Evolutionary conservation across 2,113 vertebrate genomes (phyloP).

Genomic region (Chaetodon auriga): DNA sequence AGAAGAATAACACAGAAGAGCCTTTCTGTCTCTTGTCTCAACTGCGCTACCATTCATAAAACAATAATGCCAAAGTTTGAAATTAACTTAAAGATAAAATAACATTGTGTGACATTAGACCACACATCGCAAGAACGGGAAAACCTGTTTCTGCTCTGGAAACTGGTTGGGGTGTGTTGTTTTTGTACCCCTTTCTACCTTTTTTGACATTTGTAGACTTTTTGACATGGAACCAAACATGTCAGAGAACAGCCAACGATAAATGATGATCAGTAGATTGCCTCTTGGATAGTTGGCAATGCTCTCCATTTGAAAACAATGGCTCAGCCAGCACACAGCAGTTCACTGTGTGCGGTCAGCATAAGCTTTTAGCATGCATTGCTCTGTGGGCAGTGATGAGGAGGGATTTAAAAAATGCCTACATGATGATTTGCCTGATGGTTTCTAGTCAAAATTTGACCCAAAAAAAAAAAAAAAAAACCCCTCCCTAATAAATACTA

Average conservation of each 20-base stretch:
- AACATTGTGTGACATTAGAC: not conserved
- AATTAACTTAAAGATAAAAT: not conserved
- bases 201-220: not conserved
- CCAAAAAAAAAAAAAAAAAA: too few species aligned
- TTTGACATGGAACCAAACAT: not conserved
- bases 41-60: not conserved
- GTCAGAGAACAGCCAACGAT: not conserved
- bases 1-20: not conserved
- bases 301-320: constrained; percentile 32
- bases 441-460: not conserved
- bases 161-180: not conserved
- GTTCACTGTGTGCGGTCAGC: constrained; percentile 31
- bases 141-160: not conserved
- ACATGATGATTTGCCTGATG: not conserved
- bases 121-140: not conserved
- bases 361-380: constrained; percentile 29
- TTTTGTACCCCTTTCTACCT: not conserved
- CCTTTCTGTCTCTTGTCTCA: not conserved
- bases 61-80: not conserved
- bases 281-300: constrained; percentile 9
- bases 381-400: constrained; percentile 19
- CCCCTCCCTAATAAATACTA: not conserved
- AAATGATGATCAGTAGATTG: not conserved
- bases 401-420: not conserved
- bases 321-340: not conserved